phyloP scores from a whole-genome alignment of 2,888 invertebrate genomes.

The Neocrepidodera transversa region DNA sequence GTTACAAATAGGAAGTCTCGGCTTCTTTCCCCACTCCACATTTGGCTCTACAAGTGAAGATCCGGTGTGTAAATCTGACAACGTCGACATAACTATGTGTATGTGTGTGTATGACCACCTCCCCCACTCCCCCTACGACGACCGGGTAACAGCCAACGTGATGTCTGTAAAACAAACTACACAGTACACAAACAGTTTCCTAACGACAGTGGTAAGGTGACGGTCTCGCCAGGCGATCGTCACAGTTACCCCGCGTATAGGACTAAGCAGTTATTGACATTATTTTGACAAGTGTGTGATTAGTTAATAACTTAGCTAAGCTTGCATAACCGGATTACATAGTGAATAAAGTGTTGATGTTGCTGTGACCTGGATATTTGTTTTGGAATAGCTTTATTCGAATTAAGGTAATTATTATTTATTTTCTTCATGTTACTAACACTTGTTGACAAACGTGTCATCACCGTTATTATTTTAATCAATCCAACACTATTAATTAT shows the following conservation, averaged over 20 bases:
- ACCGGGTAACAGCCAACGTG: conserved; percentile 38
- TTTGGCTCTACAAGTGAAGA: conserved; percentile 56
- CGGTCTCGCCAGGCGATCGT: conserved; percentile 51
- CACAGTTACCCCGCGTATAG: conserved; percentile 57
- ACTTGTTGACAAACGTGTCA: conserved; percentile 11
- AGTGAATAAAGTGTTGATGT: conserved; percentile 37
- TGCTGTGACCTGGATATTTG: conserved; percentile 38
- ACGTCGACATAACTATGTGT: conserved; percentile 43
- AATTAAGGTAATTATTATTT: conserved; percentile 31
- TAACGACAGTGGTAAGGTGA: conserved; percentile 60
- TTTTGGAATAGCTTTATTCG: conserved; percentile 27
- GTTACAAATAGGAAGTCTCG: conserved; percentile 56
- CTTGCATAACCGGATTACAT: conserved; percentile 33
- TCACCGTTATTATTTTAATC: not conserved
- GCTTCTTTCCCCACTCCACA: conserved; percentile 43
- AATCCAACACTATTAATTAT: conserved; percentile 6
- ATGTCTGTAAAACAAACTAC: conserved; percentile 32
- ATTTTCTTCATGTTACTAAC: not conserved
- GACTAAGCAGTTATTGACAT: conserved; percentile 13
- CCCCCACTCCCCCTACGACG: conserved; percentile 53
- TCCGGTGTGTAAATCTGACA: conserved; percentile 54
- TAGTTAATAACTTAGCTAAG: conserved; percentile 23
- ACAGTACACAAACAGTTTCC: conserved; percentile 50
- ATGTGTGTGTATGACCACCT: conserved; percentile 42
- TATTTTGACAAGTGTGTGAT: conserved; percentile 31